A percentile compares a stretch with the other conserved stretches of the same genome.
Conservation (phyloP, 2,888 invertebrate species). For the Cheilosia urbana region DNA sequence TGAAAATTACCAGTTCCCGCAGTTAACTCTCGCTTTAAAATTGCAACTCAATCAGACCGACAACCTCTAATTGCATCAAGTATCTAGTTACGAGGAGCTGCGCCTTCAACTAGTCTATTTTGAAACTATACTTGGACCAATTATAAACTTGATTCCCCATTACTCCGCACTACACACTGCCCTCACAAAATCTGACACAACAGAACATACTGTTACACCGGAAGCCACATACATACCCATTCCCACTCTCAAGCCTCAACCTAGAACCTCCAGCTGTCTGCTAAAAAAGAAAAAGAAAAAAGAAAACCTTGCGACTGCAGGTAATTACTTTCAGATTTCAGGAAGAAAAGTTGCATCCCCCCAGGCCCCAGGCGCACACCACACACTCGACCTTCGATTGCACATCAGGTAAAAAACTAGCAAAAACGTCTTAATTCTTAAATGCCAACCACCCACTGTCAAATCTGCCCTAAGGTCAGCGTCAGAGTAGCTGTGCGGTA, state of each 20-base stretch:
- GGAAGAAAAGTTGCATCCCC: constrained; percentile 15
- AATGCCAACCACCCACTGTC: constrained; percentile 9
- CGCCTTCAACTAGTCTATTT: background rate
- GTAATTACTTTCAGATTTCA: constrained; percentile 70
- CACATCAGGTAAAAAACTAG: constrained; percentile 44
- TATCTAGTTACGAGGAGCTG: too few relatives aligned
- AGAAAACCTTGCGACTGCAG: constrained; percentile 56
- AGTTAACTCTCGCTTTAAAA: too few relatives aligned
- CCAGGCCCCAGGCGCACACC: constrained; percentile 14
- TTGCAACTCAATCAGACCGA: too few relatives aligned
- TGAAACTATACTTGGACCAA: constrained; percentile 22
- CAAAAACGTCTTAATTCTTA: background rate
- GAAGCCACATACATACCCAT: background rate
- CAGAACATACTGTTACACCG: constrained; percentile 26
- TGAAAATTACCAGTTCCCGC: too few relatives aligned
- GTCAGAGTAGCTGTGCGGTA: constrained; percentile 33
- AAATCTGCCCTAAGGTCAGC: constrained; percentile 62
- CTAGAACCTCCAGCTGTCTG: background rate
- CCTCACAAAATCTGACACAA: constrained; percentile 13
- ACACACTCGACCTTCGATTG: constrained; percentile 46
- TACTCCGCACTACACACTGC: background rate
- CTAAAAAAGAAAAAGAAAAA: constrained; percentile 14
- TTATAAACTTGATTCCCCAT: constrained; percentile 31
- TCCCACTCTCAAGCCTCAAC: background rate
- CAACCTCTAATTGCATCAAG: too few relatives aligned